Evolutionary conservation across 2,888 invertebrate genomes (phyloP).

Genomic region (Heliconius erato): DNA sequence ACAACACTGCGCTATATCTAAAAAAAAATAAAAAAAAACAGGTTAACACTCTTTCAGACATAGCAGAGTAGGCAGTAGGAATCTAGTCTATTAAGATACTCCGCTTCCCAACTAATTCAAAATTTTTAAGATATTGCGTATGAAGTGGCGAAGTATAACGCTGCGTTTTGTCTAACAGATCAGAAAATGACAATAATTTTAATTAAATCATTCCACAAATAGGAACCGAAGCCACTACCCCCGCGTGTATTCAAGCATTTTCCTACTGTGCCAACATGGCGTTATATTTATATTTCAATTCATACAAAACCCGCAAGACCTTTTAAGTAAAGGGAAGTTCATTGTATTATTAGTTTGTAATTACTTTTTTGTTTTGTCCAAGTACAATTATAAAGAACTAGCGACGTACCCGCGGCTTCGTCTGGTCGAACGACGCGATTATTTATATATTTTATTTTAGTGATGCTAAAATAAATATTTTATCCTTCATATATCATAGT

Average conservation of each 20-base stretch:
- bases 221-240: not conserved
- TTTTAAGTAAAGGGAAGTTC: slow-evolving; percentile 11
- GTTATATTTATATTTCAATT: slow-evolving; percentile 1
- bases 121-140: not conserved
- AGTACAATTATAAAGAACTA: not conserved
- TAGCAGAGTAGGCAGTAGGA: not conserved
- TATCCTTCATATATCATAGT: not conserved
- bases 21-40: not conserved
- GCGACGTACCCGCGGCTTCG: not conserved
- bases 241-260: not conserved
- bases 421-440: not conserved
- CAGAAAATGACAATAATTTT: not conserved
- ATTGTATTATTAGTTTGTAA: slow-evolving; percentile 26
- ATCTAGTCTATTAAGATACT: not conserved
- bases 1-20: not conserved
- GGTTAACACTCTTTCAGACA: not conserved
- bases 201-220: not conserved
- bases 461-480: not conserved
- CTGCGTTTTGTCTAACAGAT: not conserved
- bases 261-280: not conserved
- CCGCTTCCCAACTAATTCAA: too few species aligned
- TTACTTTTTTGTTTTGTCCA: slow-evolving; percentile 11
- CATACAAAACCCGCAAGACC: not conserved
- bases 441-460: not conserved
- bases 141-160: not conserved